phyloP scores from a whole-genome alignment of 1,140 invertebrate species.

The Marisa cornuarietis region DNA sequence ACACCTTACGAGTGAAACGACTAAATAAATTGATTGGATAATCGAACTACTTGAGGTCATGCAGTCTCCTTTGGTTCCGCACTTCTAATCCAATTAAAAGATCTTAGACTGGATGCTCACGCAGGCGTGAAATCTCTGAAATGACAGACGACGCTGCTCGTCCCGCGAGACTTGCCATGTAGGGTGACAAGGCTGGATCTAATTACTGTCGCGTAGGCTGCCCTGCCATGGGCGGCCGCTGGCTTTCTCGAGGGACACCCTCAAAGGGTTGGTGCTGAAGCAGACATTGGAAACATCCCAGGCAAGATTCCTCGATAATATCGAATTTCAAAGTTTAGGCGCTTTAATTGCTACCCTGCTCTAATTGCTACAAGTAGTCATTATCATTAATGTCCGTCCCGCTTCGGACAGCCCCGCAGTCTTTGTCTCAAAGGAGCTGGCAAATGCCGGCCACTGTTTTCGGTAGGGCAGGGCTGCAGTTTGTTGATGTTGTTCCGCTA shows the following conservation, averaged over 20 bases:
- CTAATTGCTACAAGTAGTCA: constrained; percentile 23
- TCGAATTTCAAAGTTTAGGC: constrained; percentile 7
- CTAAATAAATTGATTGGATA: too few species aligned
- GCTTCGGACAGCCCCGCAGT: neutral
- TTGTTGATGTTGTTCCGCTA: constrained; percentile 2
- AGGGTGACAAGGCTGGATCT: constrained; percentile 1
- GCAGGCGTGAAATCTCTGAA: constrained; percentile 10
- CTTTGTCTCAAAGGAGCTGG: constrained; percentile 10
- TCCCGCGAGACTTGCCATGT: constrained; percentile 2
- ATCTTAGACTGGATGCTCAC: neutral
- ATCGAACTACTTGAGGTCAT: too few species aligned
- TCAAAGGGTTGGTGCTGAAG: neutral
- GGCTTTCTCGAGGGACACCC: neutral
- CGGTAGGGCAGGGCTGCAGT: constrained; percentile 22
- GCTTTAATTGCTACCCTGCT: constrained; percentile 11
- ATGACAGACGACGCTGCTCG: neutral
- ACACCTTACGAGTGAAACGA: too few species aligned
- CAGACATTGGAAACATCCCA: neutral
- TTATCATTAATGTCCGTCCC: constrained; percentile 18
- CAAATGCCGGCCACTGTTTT: constrained; percentile 15
- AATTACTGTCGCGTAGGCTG: neutral
- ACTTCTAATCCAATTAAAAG: too few species aligned
- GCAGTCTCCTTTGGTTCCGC: too few species aligned
- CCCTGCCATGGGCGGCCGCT: neutral
- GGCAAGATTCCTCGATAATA: constrained; percentile 7